Evolutionary conservation across 2,113 vertebrate species (phyloP), one percentile per base, ranked within the genome.

Genomic region (Pseudorhombus dupliciocellatus): DNA sequence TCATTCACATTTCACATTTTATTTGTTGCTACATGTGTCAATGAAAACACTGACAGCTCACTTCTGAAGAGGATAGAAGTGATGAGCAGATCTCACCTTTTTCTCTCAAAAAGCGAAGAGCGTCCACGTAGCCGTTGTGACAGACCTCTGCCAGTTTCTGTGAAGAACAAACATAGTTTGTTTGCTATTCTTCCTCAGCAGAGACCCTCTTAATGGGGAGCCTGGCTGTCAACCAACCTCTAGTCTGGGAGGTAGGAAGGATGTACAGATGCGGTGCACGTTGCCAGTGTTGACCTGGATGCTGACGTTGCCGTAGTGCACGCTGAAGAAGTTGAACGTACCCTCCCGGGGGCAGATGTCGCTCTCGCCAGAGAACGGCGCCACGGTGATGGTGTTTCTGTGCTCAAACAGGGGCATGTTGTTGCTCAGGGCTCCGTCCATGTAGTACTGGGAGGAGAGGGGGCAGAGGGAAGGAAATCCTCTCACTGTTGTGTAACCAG

Each of bases 391-490:
- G 77, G 97, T 98, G 50, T 94, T 94, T 37, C 91, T 95, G 42
- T 85, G 76, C 55, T 95, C 93, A 0, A 81, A 81, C 61, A 90
- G 88, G 4, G 97, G 97, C 15, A 95, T 4, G 48, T 93, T 95
- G 89, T 98, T 90, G 64, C 91, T 97, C 55, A 92, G 67, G 7
- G 95, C 96, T 70, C 97, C 97, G 0, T 98, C 97, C 57, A 97
- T 54, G 0, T 97, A 98, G 4, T 82, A 90, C 97, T 98, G 76
- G 46, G 53, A 59, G 22, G 62, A 25, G 62, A 26, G 3, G 67
- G 16, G 57, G 2, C 16, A 1, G 20, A 56, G 1, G 22, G 14
- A 24, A 25, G 31, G 21, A 10, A 15, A 18, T 40, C 11, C 4
- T 18, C 42, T 2, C 40, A 44, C 15, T 5, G 40, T 44, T 37